Evolutionary conservation across 2,888 invertebrate genomes (phyloP).

Genomic region (Lasioglossum pauxillum): DNA sequence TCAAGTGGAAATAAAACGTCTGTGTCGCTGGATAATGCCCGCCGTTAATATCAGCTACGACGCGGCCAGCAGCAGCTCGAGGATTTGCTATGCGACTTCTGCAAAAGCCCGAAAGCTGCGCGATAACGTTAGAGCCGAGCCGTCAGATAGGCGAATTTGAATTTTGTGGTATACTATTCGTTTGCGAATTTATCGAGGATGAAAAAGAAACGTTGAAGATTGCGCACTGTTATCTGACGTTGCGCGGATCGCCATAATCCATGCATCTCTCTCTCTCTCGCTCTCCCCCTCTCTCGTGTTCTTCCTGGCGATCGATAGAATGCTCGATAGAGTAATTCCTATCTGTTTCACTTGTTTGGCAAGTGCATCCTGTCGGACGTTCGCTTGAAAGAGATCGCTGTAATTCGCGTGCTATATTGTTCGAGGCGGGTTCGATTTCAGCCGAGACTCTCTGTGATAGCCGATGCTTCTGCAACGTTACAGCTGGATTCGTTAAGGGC

Average conservation of each 20-base stretch:
- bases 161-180: background rate
- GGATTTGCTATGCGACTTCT: slow-evolving; percentile 37
- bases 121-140: background rate
- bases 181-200: background rate
- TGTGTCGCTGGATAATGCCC: slow-evolving; percentile 38
- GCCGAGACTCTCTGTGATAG: background rate
- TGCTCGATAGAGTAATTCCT: slow-evolving; percentile 1
- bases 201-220: background rate
- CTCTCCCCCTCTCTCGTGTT: background rate
- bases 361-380: background rate
- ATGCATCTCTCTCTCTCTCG: background rate
- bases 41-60: slow-evolving; percentile 44
- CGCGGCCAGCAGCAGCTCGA: slow-evolving; percentile 19
- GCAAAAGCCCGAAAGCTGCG: background rate
- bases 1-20: slow-evolving; percentile 60
- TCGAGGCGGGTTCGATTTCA: background rate
- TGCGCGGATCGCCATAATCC: background rate
- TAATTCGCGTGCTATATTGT: background rate
- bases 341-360: background rate
- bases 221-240: background rate
- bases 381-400: background rate
- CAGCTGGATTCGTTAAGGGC: background rate
- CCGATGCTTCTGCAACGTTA: slow-evolving; percentile 4
- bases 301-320: background rate
- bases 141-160: slow-evolving; percentile 11